Base-by-base conservation (phyloP, 30 jellyfish, hydroid and myxozoan genomes). In the Rhopilema esculentum region DNA sequence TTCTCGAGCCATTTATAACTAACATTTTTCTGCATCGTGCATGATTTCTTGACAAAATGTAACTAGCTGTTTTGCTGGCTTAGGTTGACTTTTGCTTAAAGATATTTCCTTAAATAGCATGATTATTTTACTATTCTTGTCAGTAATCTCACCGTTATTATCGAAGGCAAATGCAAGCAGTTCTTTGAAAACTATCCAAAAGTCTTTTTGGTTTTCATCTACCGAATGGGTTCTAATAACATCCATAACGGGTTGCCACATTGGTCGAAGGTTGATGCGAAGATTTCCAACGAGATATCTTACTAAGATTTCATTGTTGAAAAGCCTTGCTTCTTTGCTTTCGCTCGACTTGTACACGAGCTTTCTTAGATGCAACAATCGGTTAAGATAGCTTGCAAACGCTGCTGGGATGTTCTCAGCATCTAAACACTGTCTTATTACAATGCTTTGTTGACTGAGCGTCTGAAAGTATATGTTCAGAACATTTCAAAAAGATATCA, bases 181-280 rank as follows among this genome's bases (percentile, higher is more conserved):
- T n/a, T n/a, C n/a, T n/a, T n/a, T n/a, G n/a, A 96, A 94, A 22
- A 80, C 73, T 0, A 66, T 50, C 98, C 98, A 94, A 66, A 94
- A 90, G 27, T 52, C 69, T 48, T 69, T 73, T 23, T 66, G 97
- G 50, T 87, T 87, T 63, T 75, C 69, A n/a, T 94, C 92, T 40
- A 8, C 73, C 24, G 92, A 84, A 85, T 76, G 79, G 21, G 97
- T 57, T 19, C 23, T 57, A 18, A 94, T 53, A 18, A 89, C 71
- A n/a, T 85, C 96, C 87, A 79, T 94, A 27, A 79, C 75, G 1
- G 96, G 97, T 22, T 73, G 82, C 98, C 98, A 94, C 86, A 94
- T 53, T 15, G 91, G 92, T 61, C 95, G 79, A 31, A 94, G 75
- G 62, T 94, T 94, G 9, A 89, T 53, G 15, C 72, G 91, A 68